Percentiles rank a stretch among this genome's conserved stretches.
phyloP scores from a whole-genome alignment of 1,140 invertebrate species.

The Sminthurides bifidus region DNA sequence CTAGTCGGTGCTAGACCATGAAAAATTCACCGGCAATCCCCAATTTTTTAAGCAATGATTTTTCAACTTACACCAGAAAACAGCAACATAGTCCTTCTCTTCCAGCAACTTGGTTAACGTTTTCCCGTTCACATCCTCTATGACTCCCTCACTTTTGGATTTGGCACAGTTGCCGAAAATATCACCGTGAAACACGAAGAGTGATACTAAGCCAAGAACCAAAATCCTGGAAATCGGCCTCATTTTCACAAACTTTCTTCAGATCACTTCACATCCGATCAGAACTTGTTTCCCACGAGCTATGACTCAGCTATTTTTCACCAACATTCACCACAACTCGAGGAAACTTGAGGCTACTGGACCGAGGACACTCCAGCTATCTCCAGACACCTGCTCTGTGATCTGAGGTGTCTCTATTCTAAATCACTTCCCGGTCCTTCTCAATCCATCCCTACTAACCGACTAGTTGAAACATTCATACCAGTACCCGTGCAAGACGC shows the following conservation, averaged over 20 bases:
- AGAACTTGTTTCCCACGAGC: too few relatives aligned
- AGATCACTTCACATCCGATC: too few relatives aligned
- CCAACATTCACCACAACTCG: too few relatives aligned
- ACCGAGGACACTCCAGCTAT: too few relatives aligned
- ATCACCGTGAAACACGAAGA: neutral
- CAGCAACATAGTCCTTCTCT: slow-evolving; percentile 76
- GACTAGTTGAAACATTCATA: neutral
- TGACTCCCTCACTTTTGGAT: slow-evolving; percentile 18
- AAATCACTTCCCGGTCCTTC: neutral
- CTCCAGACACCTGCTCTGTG: too few relatives aligned
- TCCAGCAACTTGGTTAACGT: slow-evolving; percentile 14
- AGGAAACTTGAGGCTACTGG: too few relatives aligned
- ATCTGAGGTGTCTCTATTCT: neutral
- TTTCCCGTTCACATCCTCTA: slow-evolving; percentile 25
- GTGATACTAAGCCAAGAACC: neutral
- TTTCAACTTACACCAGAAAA: slow-evolving; percentile 84
- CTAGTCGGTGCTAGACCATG: too few relatives aligned
- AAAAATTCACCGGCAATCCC: too few relatives aligned
- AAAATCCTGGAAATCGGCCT: neutral
- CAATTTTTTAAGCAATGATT: too few relatives aligned
- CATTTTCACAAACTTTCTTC: too few relatives aligned
- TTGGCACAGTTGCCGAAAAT: slow-evolving; percentile 4
- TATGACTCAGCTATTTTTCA: too few relatives aligned
- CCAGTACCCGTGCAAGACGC: neutral
- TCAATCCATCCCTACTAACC: slow-evolving; percentile 10